Evolutionary conservation across 2,113 vertebrate species (phyloP).

Genomic region (Pycnonotus jocosus): DNA sequence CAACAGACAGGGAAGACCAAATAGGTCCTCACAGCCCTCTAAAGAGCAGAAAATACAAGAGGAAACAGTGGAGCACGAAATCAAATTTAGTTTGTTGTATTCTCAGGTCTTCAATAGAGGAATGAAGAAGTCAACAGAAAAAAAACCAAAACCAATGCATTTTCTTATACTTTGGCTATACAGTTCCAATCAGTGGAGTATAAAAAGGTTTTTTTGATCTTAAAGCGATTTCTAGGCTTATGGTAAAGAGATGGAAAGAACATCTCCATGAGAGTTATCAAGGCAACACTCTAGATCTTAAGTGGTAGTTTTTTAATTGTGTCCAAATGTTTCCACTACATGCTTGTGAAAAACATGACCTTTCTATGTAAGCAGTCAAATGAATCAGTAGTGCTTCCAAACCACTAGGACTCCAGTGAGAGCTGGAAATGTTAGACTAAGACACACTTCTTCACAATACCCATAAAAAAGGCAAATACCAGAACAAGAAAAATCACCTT

Average conservation of each 20-base stretch:
- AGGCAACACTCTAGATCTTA: neutral
- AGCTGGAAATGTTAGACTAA: neutral
- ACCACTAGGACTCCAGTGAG: neutral
- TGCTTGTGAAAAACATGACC: neutral
- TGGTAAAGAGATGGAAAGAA: neutral
- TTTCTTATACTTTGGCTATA: neutral
- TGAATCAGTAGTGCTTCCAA: neutral
- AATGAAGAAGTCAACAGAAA: neutral
- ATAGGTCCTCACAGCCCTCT: neutral
- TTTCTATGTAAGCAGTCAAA: neutral
- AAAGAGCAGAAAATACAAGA: neutral
- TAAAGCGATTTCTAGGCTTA: neutral
- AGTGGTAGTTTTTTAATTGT: neutral
- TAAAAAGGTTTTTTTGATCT: neutral
- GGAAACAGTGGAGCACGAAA: neutral
- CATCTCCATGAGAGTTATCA: neutral
- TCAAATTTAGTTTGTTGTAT: neutral
- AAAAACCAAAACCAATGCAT: fast-evolving
- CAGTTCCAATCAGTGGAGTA: neutral
- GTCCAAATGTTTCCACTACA: neutral
- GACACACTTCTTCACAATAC: neutral
- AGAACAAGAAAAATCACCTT: neutral
- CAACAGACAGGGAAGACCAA: neutral
- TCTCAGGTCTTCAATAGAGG: neutral
- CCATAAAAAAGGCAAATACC: neutral